Evolutionary conservation across 2,888 invertebrate genomes (phyloP).

Genomic region (Polymixis lichenea): DNA sequence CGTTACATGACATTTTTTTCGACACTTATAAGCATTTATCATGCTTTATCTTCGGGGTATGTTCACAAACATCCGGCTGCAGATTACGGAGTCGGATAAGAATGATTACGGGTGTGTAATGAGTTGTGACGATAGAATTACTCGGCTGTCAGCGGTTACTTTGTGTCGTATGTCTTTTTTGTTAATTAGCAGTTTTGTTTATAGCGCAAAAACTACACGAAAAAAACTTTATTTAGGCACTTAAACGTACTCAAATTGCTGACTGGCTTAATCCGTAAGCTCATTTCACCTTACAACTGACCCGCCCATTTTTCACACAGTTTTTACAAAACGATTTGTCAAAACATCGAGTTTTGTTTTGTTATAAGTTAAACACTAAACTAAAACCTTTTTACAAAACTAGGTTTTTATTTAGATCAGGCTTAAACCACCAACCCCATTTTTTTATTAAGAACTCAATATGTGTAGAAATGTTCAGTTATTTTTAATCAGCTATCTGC

Average conservation of each 20-base stretch:
- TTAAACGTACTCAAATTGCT: neutral
- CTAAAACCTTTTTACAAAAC: no score
- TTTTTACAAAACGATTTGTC: no score
- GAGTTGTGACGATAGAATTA: slow-evolving; percentile 58
- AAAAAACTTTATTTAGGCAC: neutral
- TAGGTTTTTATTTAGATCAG: no score
- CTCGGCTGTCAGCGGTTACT: slow-evolving; percentile 46
- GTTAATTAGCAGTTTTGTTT: slow-evolving; percentile 29
- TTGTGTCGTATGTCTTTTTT: slow-evolving; percentile 22
- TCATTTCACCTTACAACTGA: neutral
- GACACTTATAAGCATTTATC: slow-evolving; percentile 70
- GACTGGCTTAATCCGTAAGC: neutral
- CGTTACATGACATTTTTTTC: slow-evolving; percentile 66
- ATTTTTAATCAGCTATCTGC: no score
- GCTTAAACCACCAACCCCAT: no score
- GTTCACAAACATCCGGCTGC: slow-evolving; percentile 65
- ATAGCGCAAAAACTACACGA: neutral
- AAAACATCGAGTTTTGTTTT: no score
- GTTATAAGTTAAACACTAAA: no score
- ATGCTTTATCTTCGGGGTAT: slow-evolving; percentile 65
- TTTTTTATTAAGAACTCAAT: no score
- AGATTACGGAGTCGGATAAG: slow-evolving; percentile 65
- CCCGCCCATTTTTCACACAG: no score
- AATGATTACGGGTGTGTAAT: slow-evolving; percentile 66
- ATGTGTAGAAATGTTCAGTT: no score